Evolutionary conservation across 2,113 vertebrate genomes (phyloP), one percentile per base, ranked within the genome.

Genomic region (Stictonetta naevosa): DNA sequence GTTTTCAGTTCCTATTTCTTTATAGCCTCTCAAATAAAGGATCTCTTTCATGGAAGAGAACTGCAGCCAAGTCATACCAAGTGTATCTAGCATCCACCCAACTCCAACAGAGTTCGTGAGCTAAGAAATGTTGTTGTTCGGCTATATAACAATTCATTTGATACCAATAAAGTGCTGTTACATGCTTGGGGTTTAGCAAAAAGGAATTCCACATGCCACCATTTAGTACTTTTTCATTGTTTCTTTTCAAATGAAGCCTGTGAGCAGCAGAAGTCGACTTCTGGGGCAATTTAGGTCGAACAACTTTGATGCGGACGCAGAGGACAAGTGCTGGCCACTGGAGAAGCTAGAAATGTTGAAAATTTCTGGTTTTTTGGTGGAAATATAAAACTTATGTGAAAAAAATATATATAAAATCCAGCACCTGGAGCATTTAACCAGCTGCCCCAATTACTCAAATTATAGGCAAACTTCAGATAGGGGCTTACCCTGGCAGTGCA

Each of bases 11-110:
- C 78, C 71, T 88, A 5, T 76, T 94, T 36, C 26, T 83, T 80
- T 71, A 46, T 63, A 92, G 69, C 72, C 56, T 77, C 88, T 81
- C 92, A 96, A 96, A 96, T 86, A 88, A 97, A 88, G 13, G 73
- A 68, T 79, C 62, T 88, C 29, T 94, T 95, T 86, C 92, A 81
- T 1, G 2, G 31, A 48, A 38, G 10, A 28, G 29, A 53, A 4
- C 55, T 92, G 53, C 66, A 85, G 93, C 90, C 96, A 96, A 56
- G 58, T 82, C 66, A 82, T 46, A 77, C 76, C 44, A 84, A 91
- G 42, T 36, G 36, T 73, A 78, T 83, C 53, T 68, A 86, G 38
- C 28, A 91, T 59, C 90, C 90, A 84, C 80, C 90, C 92, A 90
- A 40, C 69, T 94, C 86, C 95, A 94, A 2, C 86, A 79, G 90